These are phyloP conservation scores for Argyra leucocephala DNA, from an alignment of 2,888 invertebrate species.

Conservation along the genomic window DNA sequence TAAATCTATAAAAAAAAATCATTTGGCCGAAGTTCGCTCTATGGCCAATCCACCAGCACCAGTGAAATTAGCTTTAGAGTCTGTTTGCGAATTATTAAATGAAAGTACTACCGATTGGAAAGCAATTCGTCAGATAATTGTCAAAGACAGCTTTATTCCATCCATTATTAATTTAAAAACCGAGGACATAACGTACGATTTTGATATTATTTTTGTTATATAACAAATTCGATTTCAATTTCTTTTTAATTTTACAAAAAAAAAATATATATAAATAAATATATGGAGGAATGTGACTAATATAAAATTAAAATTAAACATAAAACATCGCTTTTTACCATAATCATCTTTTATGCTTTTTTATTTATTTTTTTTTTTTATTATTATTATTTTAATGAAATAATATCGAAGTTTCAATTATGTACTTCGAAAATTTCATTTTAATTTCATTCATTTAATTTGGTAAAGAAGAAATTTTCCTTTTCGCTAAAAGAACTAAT, in stretches of 20 bases:
- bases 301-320: constrained; percentile 15
- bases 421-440: background rate
- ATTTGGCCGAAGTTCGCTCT: constrained; percentile 86
- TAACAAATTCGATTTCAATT: constrained; percentile 17
- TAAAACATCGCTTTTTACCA: constrained; percentile 19
- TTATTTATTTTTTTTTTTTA: too few species aligned
- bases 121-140: constrained; percentile 78
- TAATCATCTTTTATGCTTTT: constrained; percentile 1
- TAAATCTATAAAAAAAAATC: constrained; percentile 91
- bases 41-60: constrained; percentile 90
- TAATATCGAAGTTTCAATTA: background rate
- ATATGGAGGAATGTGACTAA: constrained; percentile 15
- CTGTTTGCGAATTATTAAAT: constrained; percentile 85
- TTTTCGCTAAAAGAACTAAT: background rate
- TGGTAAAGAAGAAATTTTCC: background rate
- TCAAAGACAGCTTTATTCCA: constrained; percentile 91
- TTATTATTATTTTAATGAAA: background rate
- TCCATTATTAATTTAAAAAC: constrained; percentile 92
- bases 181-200: constrained; percentile 73
- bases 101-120: constrained; percentile 91
- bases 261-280: constrained; percentile 16
- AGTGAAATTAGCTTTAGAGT: constrained; percentile 88
- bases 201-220: constrained; percentile 16
- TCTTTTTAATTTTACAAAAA: constrained; percentile 15
- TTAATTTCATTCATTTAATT: background rate